Percentiles rank a stretch among this genome's conserved stretches.
Conservation (phyloP, 2,888 invertebrate species). For the Platycnemis pennipes region DNA sequence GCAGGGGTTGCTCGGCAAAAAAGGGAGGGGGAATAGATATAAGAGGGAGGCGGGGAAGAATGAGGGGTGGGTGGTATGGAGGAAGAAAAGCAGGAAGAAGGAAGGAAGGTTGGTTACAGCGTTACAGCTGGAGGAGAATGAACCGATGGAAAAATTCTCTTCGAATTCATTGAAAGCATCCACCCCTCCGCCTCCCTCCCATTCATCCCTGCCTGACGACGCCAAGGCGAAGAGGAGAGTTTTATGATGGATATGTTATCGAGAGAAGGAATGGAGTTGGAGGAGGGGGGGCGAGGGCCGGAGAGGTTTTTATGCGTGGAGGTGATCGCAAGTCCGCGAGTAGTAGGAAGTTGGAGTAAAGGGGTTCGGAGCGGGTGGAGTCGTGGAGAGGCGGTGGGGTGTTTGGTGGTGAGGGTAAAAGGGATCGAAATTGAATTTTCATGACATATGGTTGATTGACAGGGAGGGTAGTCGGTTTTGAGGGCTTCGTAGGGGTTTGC, state of each 20-base stretch:
- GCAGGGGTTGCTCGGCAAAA: neutral
- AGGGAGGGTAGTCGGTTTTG: slow-evolving; percentile 39
- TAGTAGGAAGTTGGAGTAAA: neutral
- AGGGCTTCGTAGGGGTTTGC: neutral
- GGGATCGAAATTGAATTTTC: slow-evolving; percentile 64
- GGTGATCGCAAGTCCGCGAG: neutral
- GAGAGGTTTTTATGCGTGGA: neutral
- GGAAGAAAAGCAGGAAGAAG: neutral
- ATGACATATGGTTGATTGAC: slow-evolving; percentile 64
- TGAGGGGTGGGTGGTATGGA: neutral
- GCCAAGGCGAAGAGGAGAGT: neutral
- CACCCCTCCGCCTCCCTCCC: neutral
- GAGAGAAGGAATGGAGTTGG: slow-evolving; percentile 18
- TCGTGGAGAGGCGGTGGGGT: neutral
- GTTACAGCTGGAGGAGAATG: neutral
- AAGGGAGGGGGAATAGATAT: neutral
- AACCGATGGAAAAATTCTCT: neutral
- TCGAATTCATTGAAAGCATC: slow-evolving; percentile 11
- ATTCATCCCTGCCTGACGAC: neutral
- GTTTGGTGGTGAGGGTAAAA: neutral
- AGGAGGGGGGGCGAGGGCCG: neutral
- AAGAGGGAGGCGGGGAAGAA: neutral
- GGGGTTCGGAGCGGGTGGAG: neutral
- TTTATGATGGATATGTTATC: slow-evolving; percentile 43
- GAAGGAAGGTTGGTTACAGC: neutral